phyloP scores from a whole-genome alignment of 2,113 vertebrate species.

The Australoheros scitulus region DNA sequence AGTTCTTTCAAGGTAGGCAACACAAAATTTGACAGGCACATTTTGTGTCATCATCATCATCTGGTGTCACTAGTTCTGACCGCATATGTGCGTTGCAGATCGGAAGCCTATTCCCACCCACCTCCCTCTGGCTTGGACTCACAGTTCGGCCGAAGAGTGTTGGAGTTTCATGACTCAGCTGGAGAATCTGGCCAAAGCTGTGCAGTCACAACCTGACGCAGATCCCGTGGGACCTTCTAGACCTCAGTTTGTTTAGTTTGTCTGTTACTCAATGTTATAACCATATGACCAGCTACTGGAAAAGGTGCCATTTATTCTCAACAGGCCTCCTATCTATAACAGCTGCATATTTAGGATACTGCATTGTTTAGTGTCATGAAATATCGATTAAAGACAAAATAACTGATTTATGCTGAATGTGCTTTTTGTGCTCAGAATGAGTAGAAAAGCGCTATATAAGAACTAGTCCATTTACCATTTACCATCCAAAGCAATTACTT shows the following conservation, averaged over 20 bases:
- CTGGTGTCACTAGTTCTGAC: background rate
- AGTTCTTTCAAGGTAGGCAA: conserved; percentile 77
- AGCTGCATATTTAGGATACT: background rate
- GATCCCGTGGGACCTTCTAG: background rate
- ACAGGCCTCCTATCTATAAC: background rate
- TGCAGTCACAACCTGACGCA: conserved; percentile 35
- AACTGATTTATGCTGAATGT: background rate
- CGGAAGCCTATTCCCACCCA: conserved; percentile 68
- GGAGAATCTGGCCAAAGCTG: conserved; percentile 61
- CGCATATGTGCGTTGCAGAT: conserved; percentile 63
- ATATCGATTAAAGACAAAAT: background rate
- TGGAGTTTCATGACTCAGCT: conserved; percentile 68
- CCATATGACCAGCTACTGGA: background rate
- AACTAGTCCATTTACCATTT: too few relatives aligned
- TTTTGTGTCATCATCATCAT: too few relatives aligned
- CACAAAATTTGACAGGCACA: background rate
- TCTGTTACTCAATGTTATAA: background rate
- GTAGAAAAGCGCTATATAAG: too few relatives aligned
- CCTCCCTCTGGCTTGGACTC: conserved; percentile 79
- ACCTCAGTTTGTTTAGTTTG: conserved; percentile 30
- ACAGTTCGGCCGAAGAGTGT: conserved; percentile 64
- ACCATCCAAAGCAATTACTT: background rate
- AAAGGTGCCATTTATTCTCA: background rate
- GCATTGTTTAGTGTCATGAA: background rate
- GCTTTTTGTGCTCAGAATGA: too few relatives aligned